Evolutionary conservation across 2,888 invertebrate genomes (phyloP).

Genomic region (Theodoxus fluviatilis): DNA sequence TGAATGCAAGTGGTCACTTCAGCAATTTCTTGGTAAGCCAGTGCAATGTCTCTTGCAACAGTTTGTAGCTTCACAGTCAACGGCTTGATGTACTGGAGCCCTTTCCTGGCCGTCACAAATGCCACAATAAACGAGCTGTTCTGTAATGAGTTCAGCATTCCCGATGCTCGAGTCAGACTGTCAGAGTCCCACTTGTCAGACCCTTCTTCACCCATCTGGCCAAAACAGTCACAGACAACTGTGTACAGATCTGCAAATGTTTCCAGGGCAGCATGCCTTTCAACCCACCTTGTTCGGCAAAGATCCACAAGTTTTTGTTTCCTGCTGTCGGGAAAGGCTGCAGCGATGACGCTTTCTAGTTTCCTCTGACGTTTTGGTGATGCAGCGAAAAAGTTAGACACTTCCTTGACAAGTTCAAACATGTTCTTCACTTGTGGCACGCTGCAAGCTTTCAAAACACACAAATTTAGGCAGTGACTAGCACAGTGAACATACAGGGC

Average conservation of each 20-base stretch:
- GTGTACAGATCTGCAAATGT: neutral
- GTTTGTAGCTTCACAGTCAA: neutral
- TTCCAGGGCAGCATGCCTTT: neutral
- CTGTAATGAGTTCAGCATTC: neutral
- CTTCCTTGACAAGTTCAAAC: too few species aligned
- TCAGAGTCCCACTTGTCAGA: neutral
- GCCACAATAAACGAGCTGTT: neutral
- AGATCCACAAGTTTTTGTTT: neutral
- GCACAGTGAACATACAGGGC: slow-evolving; percentile 35
- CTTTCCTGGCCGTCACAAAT: neutral
- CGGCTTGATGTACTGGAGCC: neutral
- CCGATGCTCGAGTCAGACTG: neutral
- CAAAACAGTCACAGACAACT: neutral
- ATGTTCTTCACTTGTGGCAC: too few species aligned
- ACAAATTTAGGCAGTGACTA: slow-evolving; percentile 32
- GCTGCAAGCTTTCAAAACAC: slow-evolving; percentile 31
- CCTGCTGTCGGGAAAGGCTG: slow-evolving; percentile 25
- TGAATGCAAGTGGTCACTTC: too few species aligned
- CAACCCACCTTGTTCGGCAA: slow-evolving; percentile 3
- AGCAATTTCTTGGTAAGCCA: slow-evolving; percentile 24
- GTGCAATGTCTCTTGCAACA: neutral
- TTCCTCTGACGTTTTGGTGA: slow-evolving; percentile 31
- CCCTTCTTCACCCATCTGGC: neutral
- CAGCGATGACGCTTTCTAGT: slow-evolving; percentile 31
- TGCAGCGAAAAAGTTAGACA: too few species aligned